These are phyloP conservation scores for Tupaia chinensis DNA, from an alignment of 2,113 vertebrate genomes.

Conservation along the genomic window DNA sequence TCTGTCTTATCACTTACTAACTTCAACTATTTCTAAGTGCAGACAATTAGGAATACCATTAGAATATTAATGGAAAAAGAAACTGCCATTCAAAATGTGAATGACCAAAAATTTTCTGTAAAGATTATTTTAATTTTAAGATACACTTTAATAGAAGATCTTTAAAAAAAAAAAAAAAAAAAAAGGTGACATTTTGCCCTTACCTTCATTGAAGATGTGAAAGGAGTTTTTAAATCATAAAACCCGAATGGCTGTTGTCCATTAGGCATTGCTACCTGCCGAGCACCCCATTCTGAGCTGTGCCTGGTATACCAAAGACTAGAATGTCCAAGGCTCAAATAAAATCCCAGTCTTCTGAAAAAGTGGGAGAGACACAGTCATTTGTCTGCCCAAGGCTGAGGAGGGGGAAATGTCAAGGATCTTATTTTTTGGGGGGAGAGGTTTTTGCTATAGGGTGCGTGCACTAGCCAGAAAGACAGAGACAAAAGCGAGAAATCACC, in stretches of 20 bases:
- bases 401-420: not conserved
- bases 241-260: not conserved
- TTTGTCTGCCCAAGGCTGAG: not conserved
- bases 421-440: too few relatives aligned
- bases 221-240: constrained; percentile 31
- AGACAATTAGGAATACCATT: not conserved
- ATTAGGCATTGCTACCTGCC: not conserved
- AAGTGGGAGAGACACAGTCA: not conserved
- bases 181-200: not conserved
- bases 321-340: not conserved
- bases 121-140: constrained; percentile 57
- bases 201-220: not conserved
- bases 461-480: too few relatives aligned
- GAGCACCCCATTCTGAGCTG: not conserved
- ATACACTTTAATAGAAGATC: constrained; percentile 12
- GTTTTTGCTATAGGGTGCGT: too few relatives aligned
- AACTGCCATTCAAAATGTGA: constrained; percentile 43
- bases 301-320: not conserved
- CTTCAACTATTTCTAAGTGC: constrained; percentile 41
- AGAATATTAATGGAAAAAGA: constrained; percentile 54
- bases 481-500: too few relatives aligned
- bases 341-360: not conserved
- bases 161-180: not conserved
- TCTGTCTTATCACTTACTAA: not conserved
- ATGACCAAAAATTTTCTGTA: constrained; percentile 5